Evolutionary conservation across 2,113 vertebrate species (phyloP).

Genomic region (Campylomormyrus numenius): DNA sequence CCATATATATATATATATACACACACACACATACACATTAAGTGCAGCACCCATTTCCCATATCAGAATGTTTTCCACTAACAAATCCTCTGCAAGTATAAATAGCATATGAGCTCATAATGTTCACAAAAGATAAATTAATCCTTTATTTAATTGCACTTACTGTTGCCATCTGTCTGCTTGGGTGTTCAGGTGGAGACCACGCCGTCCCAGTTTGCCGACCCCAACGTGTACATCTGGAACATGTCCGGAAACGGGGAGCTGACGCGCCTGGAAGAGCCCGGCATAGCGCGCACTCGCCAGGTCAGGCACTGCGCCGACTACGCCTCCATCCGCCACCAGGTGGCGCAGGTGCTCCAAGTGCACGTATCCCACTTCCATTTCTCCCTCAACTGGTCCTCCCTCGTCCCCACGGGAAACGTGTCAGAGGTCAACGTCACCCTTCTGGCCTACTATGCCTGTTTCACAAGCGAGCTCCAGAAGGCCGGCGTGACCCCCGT

Average conservation of each 20-base stretch:
- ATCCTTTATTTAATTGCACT: neutral
- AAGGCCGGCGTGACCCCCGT: slow-evolving; percentile 79
- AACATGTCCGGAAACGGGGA: slow-evolving; percentile 74
- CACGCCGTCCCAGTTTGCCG: slow-evolving; percentile 76
- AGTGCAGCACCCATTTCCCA: neutral
- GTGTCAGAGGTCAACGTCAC: slow-evolving; percentile 68
- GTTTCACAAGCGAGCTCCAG: slow-evolving; percentile 75
- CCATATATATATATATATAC: neutral
- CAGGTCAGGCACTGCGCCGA: slow-evolving; percentile 68
- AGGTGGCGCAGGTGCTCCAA: slow-evolving; percentile 69
- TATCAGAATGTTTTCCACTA: neutral
- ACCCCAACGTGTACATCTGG: slow-evolving; percentile 84
- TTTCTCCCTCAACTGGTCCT: slow-evolving; percentile 88
- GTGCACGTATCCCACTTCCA: slow-evolving; percentile 79
- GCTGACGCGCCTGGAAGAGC: slow-evolving; percentile 71
- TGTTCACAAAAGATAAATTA: neutral
- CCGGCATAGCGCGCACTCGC: slow-evolving; percentile 42
- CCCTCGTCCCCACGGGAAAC: slow-evolving; percentile 73
- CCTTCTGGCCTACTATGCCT: slow-evolving; percentile 79
- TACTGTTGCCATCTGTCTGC: neutral
- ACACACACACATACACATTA: neutral
- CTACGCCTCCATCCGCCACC: slow-evolving; percentile 72
- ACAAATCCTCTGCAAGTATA: neutral
- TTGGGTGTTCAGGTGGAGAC: slow-evolving; percentile 70
- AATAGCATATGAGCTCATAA: neutral